These are phyloP conservation scores for Malthinus seriepunctatus DNA, from an alignment of 2,888 invertebrate genomes.

Conservation along the genomic window DNA sequence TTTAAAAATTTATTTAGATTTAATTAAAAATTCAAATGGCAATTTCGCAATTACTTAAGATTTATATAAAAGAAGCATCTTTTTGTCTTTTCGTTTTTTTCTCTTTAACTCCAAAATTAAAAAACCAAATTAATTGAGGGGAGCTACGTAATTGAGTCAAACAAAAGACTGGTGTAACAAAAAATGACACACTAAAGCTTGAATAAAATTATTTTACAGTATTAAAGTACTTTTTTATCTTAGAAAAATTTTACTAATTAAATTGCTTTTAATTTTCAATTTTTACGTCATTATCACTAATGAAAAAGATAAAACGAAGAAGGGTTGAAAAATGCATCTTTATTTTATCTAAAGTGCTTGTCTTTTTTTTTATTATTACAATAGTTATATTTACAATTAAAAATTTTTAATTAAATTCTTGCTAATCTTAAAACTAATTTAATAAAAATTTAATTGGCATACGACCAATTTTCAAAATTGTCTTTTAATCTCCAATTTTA, in stretches of 20 bases:
- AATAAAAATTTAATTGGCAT: too few relatives aligned
- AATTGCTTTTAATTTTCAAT: neutral
- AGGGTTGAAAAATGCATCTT: too few relatives aligned
- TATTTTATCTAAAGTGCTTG: too few relatives aligned
- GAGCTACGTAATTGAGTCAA: slow-evolving; percentile 21
- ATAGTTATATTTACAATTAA: too few relatives aligned
- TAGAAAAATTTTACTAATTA: neutral
- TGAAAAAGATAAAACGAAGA: too few relatives aligned
- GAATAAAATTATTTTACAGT: neutral
- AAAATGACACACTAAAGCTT: neutral
- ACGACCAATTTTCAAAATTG: too few relatives aligned
- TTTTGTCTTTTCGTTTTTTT: slow-evolving; percentile 9
- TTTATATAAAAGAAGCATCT: slow-evolving; percentile 13
- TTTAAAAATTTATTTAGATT: slow-evolving; percentile 18
- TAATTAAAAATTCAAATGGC: slow-evolving; percentile 17
- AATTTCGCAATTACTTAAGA: slow-evolving; percentile 27
- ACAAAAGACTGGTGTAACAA: neutral
- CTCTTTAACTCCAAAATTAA: slow-evolving; percentile 18
- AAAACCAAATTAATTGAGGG: slow-evolving; percentile 21
- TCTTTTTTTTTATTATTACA: too few relatives aligned
- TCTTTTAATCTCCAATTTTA: too few relatives aligned
- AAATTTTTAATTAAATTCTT: too few relatives aligned
- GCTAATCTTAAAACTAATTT: too few relatives aligned
- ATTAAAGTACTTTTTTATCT: neutral
- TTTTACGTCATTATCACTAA: too few relatives aligned